Percentiles rank a stretch among this genome's conserved stretches.
These are phyloP conservation scores for Ciconia boyciana DNA, from an alignment of 2,113 vertebrate genomes.

Conservation along the genomic window DNA sequence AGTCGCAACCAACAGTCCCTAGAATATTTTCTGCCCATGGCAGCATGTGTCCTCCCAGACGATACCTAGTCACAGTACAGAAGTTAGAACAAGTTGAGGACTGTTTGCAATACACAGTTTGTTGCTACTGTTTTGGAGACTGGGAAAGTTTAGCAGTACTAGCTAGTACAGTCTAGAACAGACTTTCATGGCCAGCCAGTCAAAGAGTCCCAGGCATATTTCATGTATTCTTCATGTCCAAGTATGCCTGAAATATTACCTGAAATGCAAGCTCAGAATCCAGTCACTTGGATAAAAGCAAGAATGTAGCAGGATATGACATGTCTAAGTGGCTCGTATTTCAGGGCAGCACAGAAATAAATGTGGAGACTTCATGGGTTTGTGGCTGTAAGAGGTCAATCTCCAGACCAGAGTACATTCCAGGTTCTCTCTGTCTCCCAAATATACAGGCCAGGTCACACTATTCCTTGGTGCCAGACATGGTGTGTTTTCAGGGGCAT, in stretches of 20 bases:
- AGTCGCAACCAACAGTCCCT: background rate
- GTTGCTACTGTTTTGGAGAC: background rate
- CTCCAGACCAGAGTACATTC: rapidly evolving
- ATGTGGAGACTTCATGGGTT: background rate
- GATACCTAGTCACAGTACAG: background rate
- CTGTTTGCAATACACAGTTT: background rate
- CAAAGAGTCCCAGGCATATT: background rate
- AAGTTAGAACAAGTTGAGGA: background rate
- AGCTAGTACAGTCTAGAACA: background rate
- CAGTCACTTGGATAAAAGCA: background rate
- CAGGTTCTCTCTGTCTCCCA: background rate
- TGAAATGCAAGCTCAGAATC: background rate
- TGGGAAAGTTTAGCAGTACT: background rate
- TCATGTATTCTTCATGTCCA: background rate
- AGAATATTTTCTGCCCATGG: background rate
- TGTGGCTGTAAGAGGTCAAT: background rate
- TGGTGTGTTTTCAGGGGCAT: background rate
- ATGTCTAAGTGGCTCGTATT: rapidly evolving
- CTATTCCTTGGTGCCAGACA: background rate
- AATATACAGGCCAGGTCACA: background rate
- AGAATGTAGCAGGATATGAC: background rate
- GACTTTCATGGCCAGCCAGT: background rate
- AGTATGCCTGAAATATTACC: background rate
- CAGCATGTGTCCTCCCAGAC: background rate
- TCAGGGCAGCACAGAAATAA: background rate